Base-by-base conservation (phyloP, 2,888 invertebrate species). In the Leucozona laternaria region DNA sequence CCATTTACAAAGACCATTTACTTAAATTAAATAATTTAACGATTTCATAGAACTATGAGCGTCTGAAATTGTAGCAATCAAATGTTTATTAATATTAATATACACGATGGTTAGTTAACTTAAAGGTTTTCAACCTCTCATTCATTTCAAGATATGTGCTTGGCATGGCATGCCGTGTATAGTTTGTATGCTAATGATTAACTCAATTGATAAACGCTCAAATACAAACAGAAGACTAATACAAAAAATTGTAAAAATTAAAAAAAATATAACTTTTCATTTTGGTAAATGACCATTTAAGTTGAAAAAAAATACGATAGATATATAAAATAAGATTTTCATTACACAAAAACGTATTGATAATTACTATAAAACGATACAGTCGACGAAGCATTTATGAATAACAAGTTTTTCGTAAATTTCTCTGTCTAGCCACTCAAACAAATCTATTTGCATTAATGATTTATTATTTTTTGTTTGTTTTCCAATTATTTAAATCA, bases 401-500 rank as follows among this genome's bases (percentile, higher is more conserved):
- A 40, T 43, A n/a, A 43, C 2, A 43, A 43, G 7, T n/a, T 15
- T 15, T 43, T 43, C 43, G n/a, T 43, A n/a, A 43, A 0, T 7
- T n/a, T 43, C n/a, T 43, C 7, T 43, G 2, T n/a, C 2, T n/a
- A n/a, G 43, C n/a, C 6, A n/a, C n/a, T n/a, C 2, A 15, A 15
- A 15, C 40, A 2, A 4, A 15, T 40, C 4, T 40, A 13, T 40
- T 3, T 5, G n/a, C n/a, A 40, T 43, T 6, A 43, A 43, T 43
- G n/a, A 2, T 43, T 40, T 13, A 13, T 37, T 43, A 43, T 43
- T 43, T n/a, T n/a, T 5, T 43, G n/a, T 43, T n/a, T 43, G 4
- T n/a, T 43, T 43, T n/a, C 43, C 40, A 43, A 43, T 43, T 43
- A 43, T 43, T n/a, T n/a, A 43, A 43, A 43, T 43, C 43, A 43